phyloP scores from a whole-genome alignment of 2,888 invertebrate species.

The Philopedon plagiatum region DNA sequence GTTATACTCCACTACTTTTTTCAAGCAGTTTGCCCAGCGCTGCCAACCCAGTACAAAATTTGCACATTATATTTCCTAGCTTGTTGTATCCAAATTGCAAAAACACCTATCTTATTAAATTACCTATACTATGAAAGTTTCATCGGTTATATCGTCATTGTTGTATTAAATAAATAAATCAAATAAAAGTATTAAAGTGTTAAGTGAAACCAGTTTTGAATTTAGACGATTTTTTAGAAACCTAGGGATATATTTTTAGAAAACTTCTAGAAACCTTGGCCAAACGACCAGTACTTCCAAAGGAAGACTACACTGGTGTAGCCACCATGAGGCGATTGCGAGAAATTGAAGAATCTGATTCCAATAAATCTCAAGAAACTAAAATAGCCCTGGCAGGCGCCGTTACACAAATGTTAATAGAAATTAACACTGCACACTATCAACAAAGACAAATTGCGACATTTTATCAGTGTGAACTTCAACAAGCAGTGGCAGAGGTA shows the following conservation, averaged over 20 bases:
- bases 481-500: conserved; percentile 53
- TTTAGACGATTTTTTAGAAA: too few relatives aligned
- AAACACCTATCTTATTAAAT: too few relatives aligned
- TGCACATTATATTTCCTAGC: too few relatives aligned
- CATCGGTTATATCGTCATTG: too few relatives aligned
- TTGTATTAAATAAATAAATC: too few relatives aligned
- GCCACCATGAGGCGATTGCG: conserved; percentile 1
- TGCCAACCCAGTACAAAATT: too few relatives aligned
- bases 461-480: conserved; percentile 69
- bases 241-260: conserved; percentile 32
- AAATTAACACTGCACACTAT: conserved; percentile 66
- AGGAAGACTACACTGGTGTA: conserved; percentile 43
- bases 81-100: too few relatives aligned
- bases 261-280: conserved; percentile 29
- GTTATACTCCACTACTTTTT: too few relatives aligned
- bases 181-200: too few relatives aligned
- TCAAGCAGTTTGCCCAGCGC: too few relatives aligned
- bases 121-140: too few relatives aligned
- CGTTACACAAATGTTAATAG: conserved; percentile 66
- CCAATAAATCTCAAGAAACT: conserved; percentile 50
- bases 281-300: conserved; percentile 33
- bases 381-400: conserved; percentile 68
- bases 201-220: too few relatives aligned
- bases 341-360: conserved; percentile 33
- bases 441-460: conserved; percentile 69